phyloP scores from a whole-genome alignment of 2,888 invertebrate genomes.

The Ephialtes manifestator region DNA sequence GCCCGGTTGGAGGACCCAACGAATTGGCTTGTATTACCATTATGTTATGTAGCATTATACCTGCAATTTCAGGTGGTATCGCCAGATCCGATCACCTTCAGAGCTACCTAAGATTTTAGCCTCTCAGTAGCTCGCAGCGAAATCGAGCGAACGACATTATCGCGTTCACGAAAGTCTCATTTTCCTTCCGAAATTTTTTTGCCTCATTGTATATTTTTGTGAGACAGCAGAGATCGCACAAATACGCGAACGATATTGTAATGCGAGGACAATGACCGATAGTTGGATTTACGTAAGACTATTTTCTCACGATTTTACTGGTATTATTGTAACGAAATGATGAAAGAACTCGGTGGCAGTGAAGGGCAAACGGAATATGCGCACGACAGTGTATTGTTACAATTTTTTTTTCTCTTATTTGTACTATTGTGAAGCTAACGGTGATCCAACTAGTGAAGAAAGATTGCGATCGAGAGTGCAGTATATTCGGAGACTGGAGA shows the following conservation, averaged over 20 bases:
- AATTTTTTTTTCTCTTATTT: conserved; percentile 19
- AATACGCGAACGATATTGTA: conserved; percentile 46
- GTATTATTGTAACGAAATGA: conserved; percentile 66
- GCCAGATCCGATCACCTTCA: conserved; percentile 77
- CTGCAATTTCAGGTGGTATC: conserved; percentile 84
- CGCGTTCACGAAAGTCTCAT: conserved; percentile 40
- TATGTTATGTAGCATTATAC: conserved; percentile 82
- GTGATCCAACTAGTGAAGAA: conserved; percentile 67
- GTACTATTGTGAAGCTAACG: conserved; percentile 61
- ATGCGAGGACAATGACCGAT: conserved; percentile 58
- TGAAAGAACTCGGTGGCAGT: conserved; percentile 49
- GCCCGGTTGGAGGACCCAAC: conserved; percentile 63
- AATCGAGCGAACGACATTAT: conserved; percentile 60
- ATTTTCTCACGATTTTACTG: conserved; percentile 70
- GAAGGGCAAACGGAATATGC: conserved; percentile 47
- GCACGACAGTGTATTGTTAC: conserved; percentile 66
- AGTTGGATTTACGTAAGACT: conserved; percentile 74
- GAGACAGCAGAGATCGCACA: conserved; percentile 18
- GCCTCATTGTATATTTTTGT: conserved; percentile 21
- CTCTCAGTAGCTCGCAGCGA: conserved; percentile 37
- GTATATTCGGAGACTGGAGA: conserved; percentile 19
- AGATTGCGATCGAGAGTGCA: conserved; percentile 72
- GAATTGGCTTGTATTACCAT: conserved; percentile 82
- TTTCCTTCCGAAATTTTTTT: conserved; percentile 30
- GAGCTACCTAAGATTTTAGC: conserved; percentile 51